Evolutionary conservation across 2,113 vertebrate species (phyloP).

Genomic region (Procavia capensis): DNA sequence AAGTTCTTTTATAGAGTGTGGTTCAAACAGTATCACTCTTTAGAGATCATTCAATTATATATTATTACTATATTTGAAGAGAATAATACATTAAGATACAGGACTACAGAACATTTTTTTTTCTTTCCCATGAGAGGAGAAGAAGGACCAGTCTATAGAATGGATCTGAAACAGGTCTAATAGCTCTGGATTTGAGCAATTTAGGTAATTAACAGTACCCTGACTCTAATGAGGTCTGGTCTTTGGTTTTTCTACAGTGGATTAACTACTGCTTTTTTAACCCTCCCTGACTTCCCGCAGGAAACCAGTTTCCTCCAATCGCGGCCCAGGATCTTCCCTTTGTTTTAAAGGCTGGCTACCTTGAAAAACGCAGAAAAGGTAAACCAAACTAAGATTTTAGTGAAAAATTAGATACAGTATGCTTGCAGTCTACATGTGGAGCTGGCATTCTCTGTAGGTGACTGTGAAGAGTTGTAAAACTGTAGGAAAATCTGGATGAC

Average conservation of each 20-base stretch:
- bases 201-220: constrained; percentile 58
- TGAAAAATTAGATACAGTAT: not conserved
- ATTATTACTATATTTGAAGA: constrained; percentile 10
- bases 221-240: not conserved
- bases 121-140: not conserved
- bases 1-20: not conserved
- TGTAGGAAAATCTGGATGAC: not conserved
- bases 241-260: constrained; percentile 37
- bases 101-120: not conserved
- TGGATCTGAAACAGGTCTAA: constrained; percentile 43
- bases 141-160: not conserved
- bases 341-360: constrained; percentile 94
- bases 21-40: not conserved
- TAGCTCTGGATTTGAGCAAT: constrained; percentile 38
- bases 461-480: not conserved
- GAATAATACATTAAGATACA: constrained; percentile 11
- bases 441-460: not conserved
- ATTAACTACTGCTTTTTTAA: constrained; percentile 30
- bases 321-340: constrained; percentile 94
- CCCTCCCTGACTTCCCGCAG: constrained; percentile 44
- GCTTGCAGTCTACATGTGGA: not conserved
- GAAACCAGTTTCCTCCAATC: constrained; percentile 91
- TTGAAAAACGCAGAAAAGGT: constrained; percentile 99
- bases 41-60: not conserved
- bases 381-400: constrained; percentile 43